Percentiles rank a stretch among this genome's conserved stretches.
Evolutionary conservation across 2,113 vertebrate species (phyloP).

Genomic region (Indicator maculatus): DNA sequence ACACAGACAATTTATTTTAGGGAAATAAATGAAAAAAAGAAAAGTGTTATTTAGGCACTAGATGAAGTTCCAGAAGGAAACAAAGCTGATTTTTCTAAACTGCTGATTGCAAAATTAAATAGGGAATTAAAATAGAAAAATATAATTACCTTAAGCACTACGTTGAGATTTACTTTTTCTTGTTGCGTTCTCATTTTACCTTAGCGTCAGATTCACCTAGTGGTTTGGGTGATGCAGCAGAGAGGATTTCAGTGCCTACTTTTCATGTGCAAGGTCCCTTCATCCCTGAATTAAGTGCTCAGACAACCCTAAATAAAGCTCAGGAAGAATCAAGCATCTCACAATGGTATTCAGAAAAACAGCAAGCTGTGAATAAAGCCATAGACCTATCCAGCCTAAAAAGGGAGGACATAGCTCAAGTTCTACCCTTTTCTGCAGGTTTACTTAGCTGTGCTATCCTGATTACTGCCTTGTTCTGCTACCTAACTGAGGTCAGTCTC

Average conservation of each 20-base stretch:
- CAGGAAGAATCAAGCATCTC: not conserved
- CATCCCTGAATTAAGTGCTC: not conserved
- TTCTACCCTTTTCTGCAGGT: not conserved
- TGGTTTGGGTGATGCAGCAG: not conserved
- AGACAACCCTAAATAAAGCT: not conserved
- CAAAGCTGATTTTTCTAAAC: not conserved
- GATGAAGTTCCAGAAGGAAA: not conserved
- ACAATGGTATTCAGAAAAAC: not conserved
- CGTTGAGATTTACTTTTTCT: not conserved
- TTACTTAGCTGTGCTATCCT: not conserved
- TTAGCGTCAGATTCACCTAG: not conserved
- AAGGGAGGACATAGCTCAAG: not conserved
- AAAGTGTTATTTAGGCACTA: not conserved
- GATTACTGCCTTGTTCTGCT: not conserved
- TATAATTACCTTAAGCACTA: not conserved
- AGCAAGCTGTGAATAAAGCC: not conserved
- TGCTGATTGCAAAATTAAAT: not conserved
- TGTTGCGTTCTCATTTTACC: not conserved
- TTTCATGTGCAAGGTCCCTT: not conserved
- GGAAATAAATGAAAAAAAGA: not conserved
- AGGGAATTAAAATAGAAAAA: not conserved
- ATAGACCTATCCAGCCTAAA: not conserved
- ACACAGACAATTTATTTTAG: not conserved
- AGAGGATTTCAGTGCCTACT: not conserved
- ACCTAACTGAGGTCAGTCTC: not conserved